Evolutionary conservation across 2,797 vertebrate species (phyloP).

Genomic region (Manis pentadactyla): DNA sequence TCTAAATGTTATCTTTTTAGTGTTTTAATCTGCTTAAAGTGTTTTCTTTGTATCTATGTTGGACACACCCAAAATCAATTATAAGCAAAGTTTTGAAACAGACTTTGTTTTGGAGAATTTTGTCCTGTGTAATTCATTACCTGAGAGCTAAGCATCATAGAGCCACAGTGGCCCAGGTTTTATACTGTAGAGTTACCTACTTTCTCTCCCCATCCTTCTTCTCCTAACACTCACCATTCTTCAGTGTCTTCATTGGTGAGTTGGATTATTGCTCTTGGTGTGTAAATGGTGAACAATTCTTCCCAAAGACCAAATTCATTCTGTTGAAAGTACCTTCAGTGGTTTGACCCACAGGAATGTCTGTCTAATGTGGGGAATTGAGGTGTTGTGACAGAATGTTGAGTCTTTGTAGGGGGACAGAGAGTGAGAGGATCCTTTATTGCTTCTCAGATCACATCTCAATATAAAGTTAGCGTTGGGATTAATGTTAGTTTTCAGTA

Average conservation of each 20-base stretch:
- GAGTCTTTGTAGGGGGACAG: neutral
- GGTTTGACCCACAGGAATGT: neutral
- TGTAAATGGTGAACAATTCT: neutral
- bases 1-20: constrained; percentile 61
- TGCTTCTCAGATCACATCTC: neutral
- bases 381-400: neutral
- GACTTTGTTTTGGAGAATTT: neutral
- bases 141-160: neutral
- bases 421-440: neutral
- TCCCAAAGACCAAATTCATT: neutral
- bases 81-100: constrained; percentile 21
- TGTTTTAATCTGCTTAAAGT: neutral
- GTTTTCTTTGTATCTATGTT: neutral
- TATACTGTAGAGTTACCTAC: neutral
- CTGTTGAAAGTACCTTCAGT: neutral
- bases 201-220: neutral
- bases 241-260: neutral
- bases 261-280: neutral
- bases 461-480: neutral
- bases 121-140: neutral
- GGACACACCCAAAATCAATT: neutral
- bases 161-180: neutral
- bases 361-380: neutral
- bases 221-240: neutral
- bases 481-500: constrained; percentile 6